Percentiles rank a stretch among this genome's conserved stretches.
Evolutionary conservation across 2,113 vertebrate species (phyloP).

Genomic region (Aepyceros melampus): DNA sequence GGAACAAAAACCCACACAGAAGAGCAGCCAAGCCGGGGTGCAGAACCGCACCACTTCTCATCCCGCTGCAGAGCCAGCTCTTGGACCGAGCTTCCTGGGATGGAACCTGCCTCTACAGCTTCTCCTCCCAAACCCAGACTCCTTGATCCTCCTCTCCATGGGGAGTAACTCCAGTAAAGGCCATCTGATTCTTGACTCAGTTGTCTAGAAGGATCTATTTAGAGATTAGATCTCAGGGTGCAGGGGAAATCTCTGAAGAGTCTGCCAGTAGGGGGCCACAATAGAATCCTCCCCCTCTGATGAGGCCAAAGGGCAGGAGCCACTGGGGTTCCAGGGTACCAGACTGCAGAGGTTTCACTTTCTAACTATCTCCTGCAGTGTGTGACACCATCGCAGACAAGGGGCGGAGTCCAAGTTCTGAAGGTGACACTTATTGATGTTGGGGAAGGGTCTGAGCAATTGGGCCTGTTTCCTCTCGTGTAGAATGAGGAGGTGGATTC

Average conservation of each 20-base stretch:
- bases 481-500: background rate
- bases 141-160: background rate
- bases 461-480: background rate
- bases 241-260: background rate
- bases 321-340: background rate
- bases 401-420: background rate
- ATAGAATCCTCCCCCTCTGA: background rate
- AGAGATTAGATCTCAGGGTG: background rate
- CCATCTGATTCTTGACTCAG: background rate
- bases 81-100: background rate
- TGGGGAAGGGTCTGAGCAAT: background rate
- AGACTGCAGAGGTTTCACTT: background rate
- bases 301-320: background rate
- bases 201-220: background rate
- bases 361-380: background rate
- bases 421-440: background rate
- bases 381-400: fast-evolving
- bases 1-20: background rate
- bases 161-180: background rate
- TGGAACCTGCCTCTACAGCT: too few species aligned
- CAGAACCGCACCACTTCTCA: background rate
- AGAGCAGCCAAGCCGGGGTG: fast-evolving
- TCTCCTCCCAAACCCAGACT: background rate
- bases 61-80: background rate
- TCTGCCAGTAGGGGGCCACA: background rate